These are phyloP conservation scores for human DNA, from an alignment of 2,113 vertebrate species.

Conservation along the genomic window GRCh38 chr9:127460501-127461000, in stretches of 20 bases:
- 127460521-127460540: background rate
- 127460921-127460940: too few species aligned
- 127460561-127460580: background rate
- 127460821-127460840: slow-evolving; percentile 15
- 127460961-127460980: too few species aligned
- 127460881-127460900: too few species aligned
- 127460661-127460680: background rate
- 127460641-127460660: background rate
- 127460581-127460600: background rate
- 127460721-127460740: background rate
- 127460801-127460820: too few species aligned
- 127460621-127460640: background rate
- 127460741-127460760: accelerated
- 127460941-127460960: too few species aligned
- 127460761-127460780: accelerated
- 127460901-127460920: too few species aligned
- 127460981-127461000: too few species aligned
- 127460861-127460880: too few species aligned
- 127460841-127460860: background rate
- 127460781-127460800: background rate
- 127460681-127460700: background rate
- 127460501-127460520: background rate
- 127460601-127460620: background rate
- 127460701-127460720: background rate
- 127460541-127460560: background rate